A percentile compares a stretch with the other conserved stretches of the same genome.
phyloP scores from a whole-genome alignment of 2,888 invertebrate species.

The Drosophila demipolita region DNA sequence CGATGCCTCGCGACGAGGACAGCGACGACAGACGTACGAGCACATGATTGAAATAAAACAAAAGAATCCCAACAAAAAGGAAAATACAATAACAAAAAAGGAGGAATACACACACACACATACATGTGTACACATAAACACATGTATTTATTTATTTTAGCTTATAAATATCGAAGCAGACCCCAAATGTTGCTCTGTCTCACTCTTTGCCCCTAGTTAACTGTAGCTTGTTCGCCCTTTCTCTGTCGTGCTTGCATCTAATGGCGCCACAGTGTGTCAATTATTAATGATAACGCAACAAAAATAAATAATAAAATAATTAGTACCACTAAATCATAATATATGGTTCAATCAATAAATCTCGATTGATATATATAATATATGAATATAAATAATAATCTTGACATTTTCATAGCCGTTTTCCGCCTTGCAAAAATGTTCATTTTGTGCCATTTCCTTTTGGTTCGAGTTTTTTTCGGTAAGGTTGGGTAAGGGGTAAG shows the following conservation, averaged over 20 bases:
- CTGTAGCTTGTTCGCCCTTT: background rate
- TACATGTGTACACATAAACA: background rate
- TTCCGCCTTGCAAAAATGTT: conserved; percentile 1
- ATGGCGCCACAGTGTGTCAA: conserved; percentile 53
- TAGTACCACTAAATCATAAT: background rate
- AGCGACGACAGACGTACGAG: conserved; percentile 55
- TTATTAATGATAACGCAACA: conserved; percentile 16
- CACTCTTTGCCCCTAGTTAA: background rate
- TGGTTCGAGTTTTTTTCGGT: conserved; percentile 34
- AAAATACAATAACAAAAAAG: conserved; percentile 37
- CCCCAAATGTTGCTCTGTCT: conserved; percentile 18
- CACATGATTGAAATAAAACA: conserved; percentile 77
- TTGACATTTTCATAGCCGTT: background rate
- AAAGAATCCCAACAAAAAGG: conserved; percentile 58
- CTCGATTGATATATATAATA: background rate
- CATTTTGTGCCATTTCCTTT: conserved; percentile 45
- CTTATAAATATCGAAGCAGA: conserved; percentile 59
- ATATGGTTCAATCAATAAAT: background rate
- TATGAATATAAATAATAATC: background rate
- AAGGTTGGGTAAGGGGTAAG: background rate
- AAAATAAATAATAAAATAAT: background rate
- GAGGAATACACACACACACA: conserved; percentile 12
- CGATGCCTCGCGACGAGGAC: conserved; percentile 4
- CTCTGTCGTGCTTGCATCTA: conserved; percentile 22
- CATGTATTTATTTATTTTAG: conserved; percentile 48